Percentiles rank a stretch among this genome's conserved stretches.
Conservation (phyloP, 1,140 invertebrate species). For the Pogonomyrmex californicus region DNA sequence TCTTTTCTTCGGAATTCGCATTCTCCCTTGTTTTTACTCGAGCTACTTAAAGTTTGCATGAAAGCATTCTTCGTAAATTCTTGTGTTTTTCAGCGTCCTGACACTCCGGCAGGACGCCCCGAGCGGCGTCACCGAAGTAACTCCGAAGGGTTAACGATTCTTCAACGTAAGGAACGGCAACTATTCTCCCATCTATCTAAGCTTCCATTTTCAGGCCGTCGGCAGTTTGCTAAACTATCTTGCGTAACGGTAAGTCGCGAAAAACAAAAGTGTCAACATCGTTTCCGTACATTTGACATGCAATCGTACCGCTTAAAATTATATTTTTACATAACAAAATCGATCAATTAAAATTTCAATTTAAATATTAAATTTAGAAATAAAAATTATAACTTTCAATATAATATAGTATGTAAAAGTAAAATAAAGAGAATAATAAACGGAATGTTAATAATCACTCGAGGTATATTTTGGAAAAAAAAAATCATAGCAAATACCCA, state of each 20-base stretch:
- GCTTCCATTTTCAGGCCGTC: constrained; percentile 29
- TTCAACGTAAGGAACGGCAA: constrained; percentile 33
- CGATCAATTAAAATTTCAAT: constrained; percentile 1
- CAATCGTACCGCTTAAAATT: constrained; percentile 68
- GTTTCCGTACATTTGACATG: background rate
- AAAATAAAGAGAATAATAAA: background rate
- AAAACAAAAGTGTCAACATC: constrained; percentile 44
- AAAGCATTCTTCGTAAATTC: constrained; percentile 61
- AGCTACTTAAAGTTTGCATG: constrained; percentile 43
- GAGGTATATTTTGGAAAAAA: background rate
- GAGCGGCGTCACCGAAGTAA: constrained; percentile 51
- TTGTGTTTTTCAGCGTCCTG: constrained; percentile 51
- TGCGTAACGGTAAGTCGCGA: constrained; percentile 7
- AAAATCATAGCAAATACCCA: background rate
- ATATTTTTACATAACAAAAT: background rate
- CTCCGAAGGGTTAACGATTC: constrained; percentile 54
- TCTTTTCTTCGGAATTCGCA: constrained; percentile 18
- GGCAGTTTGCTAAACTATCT: constrained; percentile 25
- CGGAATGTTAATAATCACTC: background rate
- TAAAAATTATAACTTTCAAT: background rate
- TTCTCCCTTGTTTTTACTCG: constrained; percentile 37
- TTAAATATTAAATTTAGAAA: too few relatives aligned
- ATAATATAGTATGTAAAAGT: too few relatives aligned
- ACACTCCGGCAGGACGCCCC: constrained; percentile 22
- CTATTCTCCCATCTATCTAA: constrained; percentile 40